These are phyloP conservation scores for Calliopsis andreniformis DNA, from an alignment of 1,140 invertebrate species.

Conservation along the genomic window DNA sequence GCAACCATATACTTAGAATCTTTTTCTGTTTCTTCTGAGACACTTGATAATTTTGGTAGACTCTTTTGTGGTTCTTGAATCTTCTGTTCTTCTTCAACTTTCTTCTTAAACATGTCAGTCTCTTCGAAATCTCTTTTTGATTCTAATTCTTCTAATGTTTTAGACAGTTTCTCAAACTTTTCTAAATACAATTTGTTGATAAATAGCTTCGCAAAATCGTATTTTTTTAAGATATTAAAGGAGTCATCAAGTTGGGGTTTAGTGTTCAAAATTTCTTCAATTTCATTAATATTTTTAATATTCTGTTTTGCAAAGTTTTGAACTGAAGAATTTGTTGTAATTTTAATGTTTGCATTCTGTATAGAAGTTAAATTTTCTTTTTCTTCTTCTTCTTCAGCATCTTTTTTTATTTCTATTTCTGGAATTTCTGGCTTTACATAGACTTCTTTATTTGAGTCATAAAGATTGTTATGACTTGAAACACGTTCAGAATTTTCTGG, in stretches of 20 bases:
- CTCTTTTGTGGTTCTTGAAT: not conserved
- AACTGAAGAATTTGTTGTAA: not conserved
- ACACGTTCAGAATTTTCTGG: not conserved
- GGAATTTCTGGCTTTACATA: not conserved
- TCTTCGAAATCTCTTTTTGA: not conserved
- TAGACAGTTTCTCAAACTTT: slow-evolving; percentile 11
- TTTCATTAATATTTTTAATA: not conserved
- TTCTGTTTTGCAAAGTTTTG: slow-evolving; percentile 3
- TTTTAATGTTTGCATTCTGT: not conserved
- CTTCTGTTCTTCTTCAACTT: too few relatives aligned
- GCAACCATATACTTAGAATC: not conserved
- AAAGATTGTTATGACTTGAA: not conserved
- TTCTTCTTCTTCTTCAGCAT: not conserved
- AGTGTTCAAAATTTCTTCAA: not conserved
- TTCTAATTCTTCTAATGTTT: slow-evolving; percentile 8
- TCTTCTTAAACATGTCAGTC: not conserved
- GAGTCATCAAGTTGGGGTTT: not conserved
- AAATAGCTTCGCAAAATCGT: slow-evolving; percentile 20
- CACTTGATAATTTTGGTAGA: not conserved
- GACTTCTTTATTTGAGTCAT: not conserved
- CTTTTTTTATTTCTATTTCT: not conserved
- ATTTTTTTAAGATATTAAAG: slow-evolving; percentile 20
- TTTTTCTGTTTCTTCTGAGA: not conserved
- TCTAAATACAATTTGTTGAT: slow-evolving; percentile 28
- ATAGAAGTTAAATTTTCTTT: not conserved